Evolutionary conservation across 2,888 invertebrate genomes (phyloP).

Genomic region (Mythimna albipuncta): DNA sequence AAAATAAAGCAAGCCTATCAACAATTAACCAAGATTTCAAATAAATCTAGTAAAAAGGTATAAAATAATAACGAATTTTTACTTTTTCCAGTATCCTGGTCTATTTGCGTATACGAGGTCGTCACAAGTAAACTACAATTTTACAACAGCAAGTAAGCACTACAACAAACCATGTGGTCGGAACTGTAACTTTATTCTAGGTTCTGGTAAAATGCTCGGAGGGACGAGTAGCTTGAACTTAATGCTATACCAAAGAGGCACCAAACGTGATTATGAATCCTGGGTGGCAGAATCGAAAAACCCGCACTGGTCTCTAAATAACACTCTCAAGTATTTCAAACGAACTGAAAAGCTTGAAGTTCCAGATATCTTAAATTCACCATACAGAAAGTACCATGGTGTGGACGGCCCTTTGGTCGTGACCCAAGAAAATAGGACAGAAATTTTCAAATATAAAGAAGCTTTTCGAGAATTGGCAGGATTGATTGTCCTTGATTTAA

Average conservation of each 20-base stretch:
- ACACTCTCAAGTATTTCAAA: conserved; percentile 29
- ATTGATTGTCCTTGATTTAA: not conserved
- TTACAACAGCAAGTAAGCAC: not conserved
- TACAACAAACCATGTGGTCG: conserved; percentile 5
- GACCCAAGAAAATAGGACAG: conserved; percentile 21
- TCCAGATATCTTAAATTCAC: conserved; percentile 4
- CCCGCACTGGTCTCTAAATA: conserved; percentile 10
- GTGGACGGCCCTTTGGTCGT: conserved; percentile 15
- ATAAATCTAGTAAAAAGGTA: too few species aligned
- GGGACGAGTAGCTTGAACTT: conserved; percentile 22
- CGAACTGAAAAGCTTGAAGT: conserved; percentile 37
- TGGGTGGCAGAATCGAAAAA: conserved; percentile 27
- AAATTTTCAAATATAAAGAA: not conserved
- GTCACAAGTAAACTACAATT: conserved; percentile 19
- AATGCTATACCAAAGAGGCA: conserved; percentile 26
- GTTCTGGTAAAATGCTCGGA: conserved; percentile 37
- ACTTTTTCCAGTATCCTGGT: conserved; percentile 8
- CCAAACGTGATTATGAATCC: conserved; percentile 15
- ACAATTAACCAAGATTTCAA: too few species aligned
- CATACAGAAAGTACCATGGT: conserved; percentile 20
- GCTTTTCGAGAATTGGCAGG: conserved; percentile 19
- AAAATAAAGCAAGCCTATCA: too few species aligned
- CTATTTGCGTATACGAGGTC: not conserved
- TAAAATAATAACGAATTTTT: not conserved
- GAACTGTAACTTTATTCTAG: not conserved